Conservation (phyloP, 30 jellyfish, hydroid and myxozoan genomes). For the Aurelia aurita region DNA sequence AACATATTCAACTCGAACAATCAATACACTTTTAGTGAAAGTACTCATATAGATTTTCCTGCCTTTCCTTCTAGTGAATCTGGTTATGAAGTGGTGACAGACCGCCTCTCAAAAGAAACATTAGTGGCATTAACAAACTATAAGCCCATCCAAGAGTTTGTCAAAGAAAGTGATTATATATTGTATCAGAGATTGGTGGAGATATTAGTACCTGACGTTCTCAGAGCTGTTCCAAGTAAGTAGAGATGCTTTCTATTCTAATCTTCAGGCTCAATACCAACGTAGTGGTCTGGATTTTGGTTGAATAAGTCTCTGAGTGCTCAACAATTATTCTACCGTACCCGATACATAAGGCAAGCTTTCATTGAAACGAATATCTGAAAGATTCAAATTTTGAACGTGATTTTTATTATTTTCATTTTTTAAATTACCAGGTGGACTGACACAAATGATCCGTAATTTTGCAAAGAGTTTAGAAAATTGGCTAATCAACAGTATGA, state of each 20-base stretch:
- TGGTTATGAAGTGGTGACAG: conserved; percentile 65
- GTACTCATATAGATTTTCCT: no score
- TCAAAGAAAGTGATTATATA: conserved; percentile 90
- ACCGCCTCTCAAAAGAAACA: conserved; percentile 70
- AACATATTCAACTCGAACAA: no score
- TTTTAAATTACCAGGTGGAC: conserved; percentile 58
- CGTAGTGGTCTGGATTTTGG: no score
- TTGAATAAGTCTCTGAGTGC: no score
- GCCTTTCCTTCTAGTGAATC: conserved; percentile 45
- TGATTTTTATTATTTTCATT: no score
- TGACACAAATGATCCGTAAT: conserved; percentile 94
- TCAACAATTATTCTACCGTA: no score
- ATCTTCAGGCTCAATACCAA: no score
- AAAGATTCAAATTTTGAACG: no score
- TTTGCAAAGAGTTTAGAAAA: conserved; percentile 96
- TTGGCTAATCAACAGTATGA: conserved; percentile 93
- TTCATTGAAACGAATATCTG: no score
- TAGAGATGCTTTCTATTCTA: no score
- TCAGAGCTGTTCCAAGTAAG: conserved; percentile 98
- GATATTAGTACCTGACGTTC: conserved; percentile 93
- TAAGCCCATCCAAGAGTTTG: conserved; percentile 88
- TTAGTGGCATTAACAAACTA: conserved; percentile 80
- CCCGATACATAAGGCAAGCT: no score
- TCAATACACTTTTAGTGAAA: no score
- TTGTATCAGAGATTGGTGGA: conserved; percentile 92